phyloP scores from a whole-genome alignment of 2,888 invertebrate species.

The Diloba caeruleocephala region DNA sequence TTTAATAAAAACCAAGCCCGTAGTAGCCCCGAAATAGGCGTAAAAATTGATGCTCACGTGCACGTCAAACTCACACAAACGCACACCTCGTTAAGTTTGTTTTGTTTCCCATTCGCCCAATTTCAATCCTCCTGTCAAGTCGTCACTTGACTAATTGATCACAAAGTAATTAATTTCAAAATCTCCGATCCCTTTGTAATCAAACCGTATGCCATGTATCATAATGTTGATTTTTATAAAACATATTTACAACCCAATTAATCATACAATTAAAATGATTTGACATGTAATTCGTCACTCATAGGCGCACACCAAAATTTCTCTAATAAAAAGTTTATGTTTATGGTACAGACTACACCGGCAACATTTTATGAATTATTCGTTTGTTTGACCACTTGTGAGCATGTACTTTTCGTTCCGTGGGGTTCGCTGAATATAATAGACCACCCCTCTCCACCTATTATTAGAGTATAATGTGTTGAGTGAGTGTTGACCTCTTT shows the following conservation, averaged over 20 bases:
- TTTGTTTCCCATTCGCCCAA: slow-evolving; percentile 22
- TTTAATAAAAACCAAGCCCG: too few species aligned
- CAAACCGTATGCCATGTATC: slow-evolving; percentile 41
- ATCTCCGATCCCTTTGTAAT: slow-evolving; percentile 32
- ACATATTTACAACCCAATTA: slow-evolving; percentile 57
- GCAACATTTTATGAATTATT: slow-evolving; percentile 8
- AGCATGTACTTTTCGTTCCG: too few species aligned
- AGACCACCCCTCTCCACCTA: too few species aligned
- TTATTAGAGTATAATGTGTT: too few species aligned
- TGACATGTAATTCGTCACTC: slow-evolving; percentile 69
- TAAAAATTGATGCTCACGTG: neutral
- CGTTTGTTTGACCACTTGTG: neutral
- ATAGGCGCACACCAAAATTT: slow-evolving; percentile 50
- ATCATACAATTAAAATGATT: slow-evolving; percentile 70
- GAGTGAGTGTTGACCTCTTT: too few species aligned
- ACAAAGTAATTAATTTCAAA: slow-evolving; percentile 46
- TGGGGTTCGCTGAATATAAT: too few species aligned
- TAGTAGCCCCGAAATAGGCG: neutral
- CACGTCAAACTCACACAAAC: neutral
- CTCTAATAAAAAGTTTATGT: slow-evolving; percentile 48
- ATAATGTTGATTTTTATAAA: slow-evolving; percentile 52
- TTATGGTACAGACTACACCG: slow-evolving; percentile 23
- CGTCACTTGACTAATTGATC: slow-evolving; percentile 51
- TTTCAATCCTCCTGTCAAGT: slow-evolving; percentile 41
- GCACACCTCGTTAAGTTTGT: slow-evolving; percentile 18